These are phyloP conservation scores for Gallinago undulata DNA, from an alignment of 2,113 vertebrate genomes.

Conservation along the genomic window DNA sequence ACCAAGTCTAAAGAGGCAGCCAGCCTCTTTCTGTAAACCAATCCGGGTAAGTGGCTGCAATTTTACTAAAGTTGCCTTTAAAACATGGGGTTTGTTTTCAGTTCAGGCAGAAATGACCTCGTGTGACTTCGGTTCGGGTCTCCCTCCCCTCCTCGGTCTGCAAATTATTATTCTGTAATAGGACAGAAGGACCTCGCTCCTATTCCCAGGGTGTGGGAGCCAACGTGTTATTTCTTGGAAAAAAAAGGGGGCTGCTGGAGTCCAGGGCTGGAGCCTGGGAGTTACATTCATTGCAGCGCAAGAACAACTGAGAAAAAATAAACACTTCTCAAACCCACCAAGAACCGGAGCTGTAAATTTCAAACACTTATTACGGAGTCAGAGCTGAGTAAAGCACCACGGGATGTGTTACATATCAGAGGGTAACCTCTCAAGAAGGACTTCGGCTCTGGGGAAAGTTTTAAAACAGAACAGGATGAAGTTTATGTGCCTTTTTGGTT, in stretches of 20 bases:
- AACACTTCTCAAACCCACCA: conserved; percentile 40
- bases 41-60: conserved; percentile 18
- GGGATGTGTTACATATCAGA: conserved; percentile 28
- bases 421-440: conserved; percentile 25
- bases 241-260: not conserved
- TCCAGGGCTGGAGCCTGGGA: not conserved
- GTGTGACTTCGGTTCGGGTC: not conserved
- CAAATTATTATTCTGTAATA: not conserved
- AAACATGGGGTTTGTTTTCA: conserved; percentile 15
- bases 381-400: conserved; percentile 33
- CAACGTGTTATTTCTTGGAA: not conserved
- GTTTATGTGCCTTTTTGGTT: not conserved
- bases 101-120: conserved; percentile 23
- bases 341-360: conserved; percentile 51
- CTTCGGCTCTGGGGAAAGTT: not conserved
- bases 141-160: not conserved
- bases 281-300: not conserved
- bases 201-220: not conserved
- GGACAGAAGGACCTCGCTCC: not conserved
- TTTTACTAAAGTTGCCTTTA: conserved; percentile 19
- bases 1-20: not conserved
- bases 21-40: conserved; percentile 8
- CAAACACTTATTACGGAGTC: conserved; percentile 36
- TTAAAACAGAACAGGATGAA: conserved; percentile 26
- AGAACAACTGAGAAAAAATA: conserved; percentile 57